A percentile compares a stretch with the other conserved stretches of the same genome.
Conservation (phyloP, 2,888 invertebrate species). For the Acronicta leporina region DNA sequence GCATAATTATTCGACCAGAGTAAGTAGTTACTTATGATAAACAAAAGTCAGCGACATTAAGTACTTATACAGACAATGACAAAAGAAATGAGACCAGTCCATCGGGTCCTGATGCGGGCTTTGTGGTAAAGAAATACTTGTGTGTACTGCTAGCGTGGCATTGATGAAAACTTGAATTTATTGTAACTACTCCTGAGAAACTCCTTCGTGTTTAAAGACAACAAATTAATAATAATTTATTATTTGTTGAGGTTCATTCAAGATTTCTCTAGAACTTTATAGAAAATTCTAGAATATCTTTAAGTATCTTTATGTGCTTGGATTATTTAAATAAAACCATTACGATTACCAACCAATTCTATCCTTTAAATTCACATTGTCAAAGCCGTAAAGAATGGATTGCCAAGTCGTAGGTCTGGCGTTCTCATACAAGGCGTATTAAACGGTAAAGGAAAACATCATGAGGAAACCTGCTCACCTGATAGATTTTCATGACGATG, state of each 20-base stretch:
- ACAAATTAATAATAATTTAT: neutral
- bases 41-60: conserved; percentile 55
- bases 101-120: conserved; percentile 65
- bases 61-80: conserved; percentile 56
- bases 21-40: conserved; percentile 43
- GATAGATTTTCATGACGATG: too few relatives aligned
- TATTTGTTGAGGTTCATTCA: conserved; percentile 8
- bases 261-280: neutral
- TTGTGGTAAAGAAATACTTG: conserved; percentile 63
- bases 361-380: too few relatives aligned
- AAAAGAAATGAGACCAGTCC: conserved; percentile 66
- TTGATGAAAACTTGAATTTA: conserved; percentile 22
- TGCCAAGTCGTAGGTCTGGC: too few relatives aligned
- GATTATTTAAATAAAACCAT: too few relatives aligned
- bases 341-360: too few relatives aligned
- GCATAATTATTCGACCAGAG: conserved; percentile 5
- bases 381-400: too few relatives aligned
- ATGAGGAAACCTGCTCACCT: too few relatives aligned
- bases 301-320: too few relatives aligned
- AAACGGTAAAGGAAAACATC: too few relatives aligned
- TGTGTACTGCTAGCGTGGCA: conserved; percentile 1
- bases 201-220: conserved; percentile 2
- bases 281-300: too few relatives aligned
- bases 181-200: conserved; percentile 10
- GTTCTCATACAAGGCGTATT: too few relatives aligned